A percentile compares a stretch with the other conserved stretches of the same genome.
Conservation (phyloP, 1,140 invertebrate species). For the Caenorhabditis elegans region WBcel235 BX284606.5:15612501-15613000, state of each 20-base stretch:
- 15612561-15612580: background rate
- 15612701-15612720: background rate
- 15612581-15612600: background rate
- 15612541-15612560: background rate
- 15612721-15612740: background rate
- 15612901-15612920: too few species aligned
- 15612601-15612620: background rate
- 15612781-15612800: background rate
- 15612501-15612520: background rate
- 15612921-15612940: too few species aligned
- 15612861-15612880: background rate
- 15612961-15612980: too few species aligned
- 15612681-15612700: too few species aligned
- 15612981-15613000: too few species aligned
- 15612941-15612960: too few species aligned
- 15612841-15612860: background rate
- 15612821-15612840: background rate
- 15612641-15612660: background rate
- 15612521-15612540: background rate
- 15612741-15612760: background rate
- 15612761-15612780: background rate
- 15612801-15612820: background rate
- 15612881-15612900: too few species aligned
- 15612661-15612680: background rate
- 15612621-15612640: background rate